A percentile compares a stretch with the other conserved stretches of the same genome.
phyloP scores from a whole-genome alignment of 53 echinoderm and acorn worm genomes.

The Apostichopus leukothele region DNA sequence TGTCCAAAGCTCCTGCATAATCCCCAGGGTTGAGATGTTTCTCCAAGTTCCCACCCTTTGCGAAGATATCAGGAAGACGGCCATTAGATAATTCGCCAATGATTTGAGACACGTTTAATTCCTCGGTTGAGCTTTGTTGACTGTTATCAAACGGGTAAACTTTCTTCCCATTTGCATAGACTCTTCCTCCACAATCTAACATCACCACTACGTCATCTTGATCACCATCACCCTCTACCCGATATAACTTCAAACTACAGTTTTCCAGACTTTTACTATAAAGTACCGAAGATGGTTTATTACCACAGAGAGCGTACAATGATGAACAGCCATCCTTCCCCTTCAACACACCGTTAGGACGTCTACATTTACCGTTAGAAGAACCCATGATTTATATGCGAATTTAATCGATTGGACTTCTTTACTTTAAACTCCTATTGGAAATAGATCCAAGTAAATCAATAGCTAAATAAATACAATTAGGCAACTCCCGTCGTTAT shows the following conservation, averaged over 20 bases:
- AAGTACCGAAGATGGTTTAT: constrained; percentile 87
- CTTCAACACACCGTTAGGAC: constrained; percentile 53
- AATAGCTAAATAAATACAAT: not conserved
- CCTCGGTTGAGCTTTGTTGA: constrained; percentile 35
- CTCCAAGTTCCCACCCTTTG: constrained; percentile 67
- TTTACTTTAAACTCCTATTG: too few relatives aligned
- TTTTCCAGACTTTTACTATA: constrained; percentile 92
- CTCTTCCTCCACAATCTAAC: constrained; percentile 90
- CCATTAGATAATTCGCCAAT: constrained; percentile 27
- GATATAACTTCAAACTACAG: constrained; percentile 91
- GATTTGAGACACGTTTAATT: constrained; percentile 29
- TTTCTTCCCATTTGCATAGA: constrained; percentile 89
- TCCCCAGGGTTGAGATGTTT: constrained; percentile 76
- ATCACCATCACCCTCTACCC: constrained; percentile 60
- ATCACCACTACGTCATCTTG: constrained; percentile 89
- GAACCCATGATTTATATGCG: constrained; percentile 52
- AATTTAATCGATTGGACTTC: too few relatives aligned
- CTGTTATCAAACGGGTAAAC: constrained; percentile 87
- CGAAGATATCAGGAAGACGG: constrained; percentile 69
- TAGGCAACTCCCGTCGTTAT: not conserved
- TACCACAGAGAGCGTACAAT: constrained; percentile 68
- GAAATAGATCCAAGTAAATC: not conserved
- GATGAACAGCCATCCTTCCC: constrained; percentile 55
- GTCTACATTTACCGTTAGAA: constrained; percentile 59
- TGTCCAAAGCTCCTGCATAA: constrained; percentile 79